Evolutionary conservation across 2,797 vertebrate species (phyloP), one percentile per base, ranked within the genome.

Genomic region (Spondyliosoma cantharus): DNA sequence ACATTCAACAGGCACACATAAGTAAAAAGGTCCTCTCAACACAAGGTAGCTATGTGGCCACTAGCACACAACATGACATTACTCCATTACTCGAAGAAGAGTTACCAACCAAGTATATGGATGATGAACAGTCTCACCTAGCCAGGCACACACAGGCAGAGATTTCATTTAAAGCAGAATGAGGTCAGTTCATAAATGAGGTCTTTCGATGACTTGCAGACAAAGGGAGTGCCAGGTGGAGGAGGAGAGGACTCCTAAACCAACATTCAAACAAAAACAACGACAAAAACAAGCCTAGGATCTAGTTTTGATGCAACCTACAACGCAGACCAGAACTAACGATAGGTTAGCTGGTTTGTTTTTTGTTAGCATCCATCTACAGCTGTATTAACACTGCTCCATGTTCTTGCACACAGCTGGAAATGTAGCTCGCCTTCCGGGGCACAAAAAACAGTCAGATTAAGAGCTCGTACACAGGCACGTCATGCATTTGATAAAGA

Each of bases 141-240:
- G 54, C n/a, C 25, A 72, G 60, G 79, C 22, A 59, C 42, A 71
- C 24, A 56, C 59, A 60, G 49, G 5, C 66, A 84, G 46, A 54
- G 65, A 80, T 60, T 48, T 46, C 62, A 76, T 50, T 60, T 60
- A 17, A 69, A 74, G 50, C 73, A 85, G 66, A 90, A 91, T 82
- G 58, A 88, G 86, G 88, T 89, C 88, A 87, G 71, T 50, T 81
- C 71, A 63, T 57, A 64, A 84, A 86, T 69, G 6, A 82, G 73
- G 66, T 76, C 67, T 75, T 79, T 54, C 59, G 65, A 66, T 74
- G 76, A 76, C 76, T 85, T 78, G 63, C 80, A 89, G 74, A 90
- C 87, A 84, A 91, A 88, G 54, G 58, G 71, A 76, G 62, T 69
- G 81, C 48, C 71, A 73, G 76, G 49, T 79, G 69, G 71, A 74